Percentiles rank a stretch among this genome's conserved stretches.
phyloP scores from a whole-genome alignment of 2,797 vertebrate species.

The Alfaro cultratus region DNA sequence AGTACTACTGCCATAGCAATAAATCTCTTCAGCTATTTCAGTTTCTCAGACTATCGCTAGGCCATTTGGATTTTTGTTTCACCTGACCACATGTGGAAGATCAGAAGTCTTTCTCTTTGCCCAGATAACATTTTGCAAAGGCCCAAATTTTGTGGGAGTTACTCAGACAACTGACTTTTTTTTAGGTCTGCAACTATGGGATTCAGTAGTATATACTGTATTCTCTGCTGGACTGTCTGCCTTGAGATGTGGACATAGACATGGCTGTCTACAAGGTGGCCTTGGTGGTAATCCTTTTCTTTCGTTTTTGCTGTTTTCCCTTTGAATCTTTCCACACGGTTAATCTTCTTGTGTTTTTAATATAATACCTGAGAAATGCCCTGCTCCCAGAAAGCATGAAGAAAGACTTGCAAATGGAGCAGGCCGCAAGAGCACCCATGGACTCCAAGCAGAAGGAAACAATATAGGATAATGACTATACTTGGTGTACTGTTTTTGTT shows the following conservation, averaged over 20 bases:
- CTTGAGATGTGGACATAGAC: background rate
- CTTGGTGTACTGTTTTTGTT: conserved; percentile 91
- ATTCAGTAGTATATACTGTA: background rate
- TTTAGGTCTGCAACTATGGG: background rate
- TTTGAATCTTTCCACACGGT: background rate
- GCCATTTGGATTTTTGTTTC: background rate
- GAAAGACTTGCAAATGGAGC: background rate
- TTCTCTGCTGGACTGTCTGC: background rate
- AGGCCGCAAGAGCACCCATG: background rate
- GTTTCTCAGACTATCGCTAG: background rate
- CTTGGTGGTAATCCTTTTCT: background rate
- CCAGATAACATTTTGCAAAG: background rate
- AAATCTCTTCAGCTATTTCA: background rate
- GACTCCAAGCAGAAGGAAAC: background rate
- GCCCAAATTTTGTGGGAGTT: background rate
- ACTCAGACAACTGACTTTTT: background rate
- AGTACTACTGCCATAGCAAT: background rate
- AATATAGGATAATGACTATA: conserved; percentile 63
- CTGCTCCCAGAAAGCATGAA: background rate
- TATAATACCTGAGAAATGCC: background rate
- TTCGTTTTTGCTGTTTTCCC: background rate
- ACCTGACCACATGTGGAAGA: background rate
- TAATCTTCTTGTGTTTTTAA: background rate
- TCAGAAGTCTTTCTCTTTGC: background rate
- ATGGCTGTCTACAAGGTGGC: background rate